Evolutionary conservation across 1,140 invertebrate species (phyloP).

Genomic region (Megalonaias nervosa): DNA sequence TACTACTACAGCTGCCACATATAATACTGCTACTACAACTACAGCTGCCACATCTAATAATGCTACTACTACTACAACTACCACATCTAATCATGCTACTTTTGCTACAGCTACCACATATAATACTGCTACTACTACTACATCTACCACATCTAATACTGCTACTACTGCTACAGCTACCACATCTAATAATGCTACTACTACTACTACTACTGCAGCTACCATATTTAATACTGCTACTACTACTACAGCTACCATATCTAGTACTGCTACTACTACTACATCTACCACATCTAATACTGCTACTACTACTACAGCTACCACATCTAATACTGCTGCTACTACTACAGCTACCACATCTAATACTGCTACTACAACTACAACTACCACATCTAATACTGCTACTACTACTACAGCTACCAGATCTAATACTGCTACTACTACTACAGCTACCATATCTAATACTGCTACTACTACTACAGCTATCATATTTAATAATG

Average conservation of each 20-base stretch:
- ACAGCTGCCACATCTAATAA: slow-evolving; percentile 25
- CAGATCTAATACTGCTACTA: slow-evolving; percentile 31
- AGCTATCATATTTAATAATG: neutral
- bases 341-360: slow-evolving; percentile 32
- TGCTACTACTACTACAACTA: slow-evolving; percentile 27
- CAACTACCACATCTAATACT: slow-evolving; percentile 33
- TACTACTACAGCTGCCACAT: slow-evolving; percentile 32
- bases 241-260: too few relatives aligned
- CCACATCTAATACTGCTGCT: slow-evolving; percentile 33
- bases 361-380: slow-evolving; percentile 35
- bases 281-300: too few relatives aligned
- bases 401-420: slow-evolving; percentile 37
- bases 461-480: slow-evolving; percentile 19
- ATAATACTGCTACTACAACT: slow-evolving; percentile 33
- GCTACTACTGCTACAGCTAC: slow-evolving; percentile 21
- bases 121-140: slow-evolving; percentile 26
- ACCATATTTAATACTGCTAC: slow-evolving; percentile 23
- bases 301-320: slow-evolving; percentile 34
- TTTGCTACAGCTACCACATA: slow-evolving; percentile 22
- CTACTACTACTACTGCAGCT: slow-evolving; percentile 30
- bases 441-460: slow-evolving; percentile 26
- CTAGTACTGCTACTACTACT: too few relatives aligned
- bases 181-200: slow-evolving; percentile 21
- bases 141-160: too few relatives aligned
- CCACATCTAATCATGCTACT: slow-evolving; percentile 20